These are phyloP conservation scores for Nycticryphes semicollaris DNA, from an alignment of 2,113 vertebrate species.

Conservation along the genomic window DNA sequence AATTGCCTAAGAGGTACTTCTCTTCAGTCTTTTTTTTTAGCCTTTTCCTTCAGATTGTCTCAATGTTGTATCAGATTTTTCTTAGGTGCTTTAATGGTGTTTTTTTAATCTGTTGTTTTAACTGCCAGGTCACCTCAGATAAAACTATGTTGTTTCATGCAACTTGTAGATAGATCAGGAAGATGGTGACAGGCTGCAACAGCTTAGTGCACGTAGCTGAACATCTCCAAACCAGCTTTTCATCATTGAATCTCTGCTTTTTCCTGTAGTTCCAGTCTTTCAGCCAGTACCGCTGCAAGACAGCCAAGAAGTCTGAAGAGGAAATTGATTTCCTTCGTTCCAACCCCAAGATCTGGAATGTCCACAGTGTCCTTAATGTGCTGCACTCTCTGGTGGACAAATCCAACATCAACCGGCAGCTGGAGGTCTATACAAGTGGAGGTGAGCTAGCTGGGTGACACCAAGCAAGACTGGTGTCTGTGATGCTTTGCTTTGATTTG, in stretches of 20 bases:
- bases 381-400: constrained; percentile 97
- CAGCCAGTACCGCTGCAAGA: constrained; percentile 98
- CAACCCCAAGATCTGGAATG: constrained; percentile 99
- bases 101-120: not conserved
- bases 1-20: not conserved
- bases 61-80: not conserved
- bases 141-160: not conserved
- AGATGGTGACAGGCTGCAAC: too few species aligned
- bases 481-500: not conserved
- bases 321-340: constrained; percentile 97
- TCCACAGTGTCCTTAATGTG: constrained; percentile 97
- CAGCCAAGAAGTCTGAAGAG: constrained; percentile 94
- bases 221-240: not conserved
- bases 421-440: constrained; percentile 98
- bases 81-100: not conserved
- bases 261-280: constrained; percentile 93
- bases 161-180: too few species aligned
- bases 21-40: not conserved
- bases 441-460: constrained; percentile 72
- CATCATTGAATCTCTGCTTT: not conserved
- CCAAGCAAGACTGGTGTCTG: not conserved
- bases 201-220: not conserved
- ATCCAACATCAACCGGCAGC: constrained; percentile 97
- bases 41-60: not conserved
- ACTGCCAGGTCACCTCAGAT: not conserved